These are phyloP conservation scores for Picus viridis DNA, from an alignment of 2,797 vertebrate genomes.

Conservation along the genomic window DNA sequence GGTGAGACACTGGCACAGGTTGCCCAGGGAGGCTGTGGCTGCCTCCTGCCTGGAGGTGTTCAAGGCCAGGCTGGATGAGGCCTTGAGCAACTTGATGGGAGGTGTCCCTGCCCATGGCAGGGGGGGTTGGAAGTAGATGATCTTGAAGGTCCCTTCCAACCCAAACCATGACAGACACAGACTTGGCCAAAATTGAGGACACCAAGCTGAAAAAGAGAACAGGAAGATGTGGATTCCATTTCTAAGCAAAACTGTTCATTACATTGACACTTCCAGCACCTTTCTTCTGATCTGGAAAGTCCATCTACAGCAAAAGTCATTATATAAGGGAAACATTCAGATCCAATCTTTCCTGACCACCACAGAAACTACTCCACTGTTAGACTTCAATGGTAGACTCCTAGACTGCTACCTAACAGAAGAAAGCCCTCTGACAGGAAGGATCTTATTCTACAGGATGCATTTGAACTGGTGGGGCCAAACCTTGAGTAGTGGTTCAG, in stretches of 20 bases:
- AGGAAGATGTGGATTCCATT: not conserved
- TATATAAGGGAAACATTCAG: not conserved
- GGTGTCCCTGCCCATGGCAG: too few relatives aligned
- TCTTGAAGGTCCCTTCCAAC: too few relatives aligned
- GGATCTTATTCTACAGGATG: conserved; percentile 22
- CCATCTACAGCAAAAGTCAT: not conserved
- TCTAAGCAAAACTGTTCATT: not conserved
- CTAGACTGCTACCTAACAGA: not conserved
- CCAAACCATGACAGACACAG: not conserved
- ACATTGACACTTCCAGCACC: not conserved
- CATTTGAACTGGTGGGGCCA: not conserved
- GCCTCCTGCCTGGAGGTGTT: too few relatives aligned
- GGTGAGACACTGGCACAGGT: too few relatives aligned
- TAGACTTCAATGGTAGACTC: not conserved
- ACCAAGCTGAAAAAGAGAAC: not conserved
- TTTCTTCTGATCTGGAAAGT: not conserved
- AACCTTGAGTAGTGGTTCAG: too few relatives aligned
- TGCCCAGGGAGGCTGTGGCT: too few relatives aligned
- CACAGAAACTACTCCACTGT: not conserved
- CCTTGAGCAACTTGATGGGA: too few relatives aligned
- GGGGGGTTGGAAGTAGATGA: too few relatives aligned
- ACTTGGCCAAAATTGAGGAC: conserved; percentile 24
- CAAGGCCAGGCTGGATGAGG: too few relatives aligned
- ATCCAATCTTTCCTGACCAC: not conserved
- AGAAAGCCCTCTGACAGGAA: conserved; percentile 25